Percentiles rank a stretch among this genome's conserved stretches.
phyloP scores from a whole-genome alignment of 2,113 vertebrate genomes.

The Leptosomus discolor region DNA sequence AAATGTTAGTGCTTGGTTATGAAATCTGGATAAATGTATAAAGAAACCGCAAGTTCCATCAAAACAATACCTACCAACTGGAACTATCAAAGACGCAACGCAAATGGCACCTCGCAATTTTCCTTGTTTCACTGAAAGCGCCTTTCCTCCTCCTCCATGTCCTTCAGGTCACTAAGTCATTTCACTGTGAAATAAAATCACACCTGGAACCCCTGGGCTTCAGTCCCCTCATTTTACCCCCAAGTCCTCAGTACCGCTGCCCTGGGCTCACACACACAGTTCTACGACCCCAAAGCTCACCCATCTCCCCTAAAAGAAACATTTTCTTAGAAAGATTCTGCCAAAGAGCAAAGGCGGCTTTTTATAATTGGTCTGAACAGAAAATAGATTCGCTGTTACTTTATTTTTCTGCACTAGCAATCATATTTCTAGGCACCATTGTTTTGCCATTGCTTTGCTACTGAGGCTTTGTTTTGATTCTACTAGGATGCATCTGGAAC shows the following conservation, averaged over 20 bases:
- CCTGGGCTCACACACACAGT: rapidly evolving
- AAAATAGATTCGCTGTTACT: not conserved
- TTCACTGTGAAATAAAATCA: not conserved
- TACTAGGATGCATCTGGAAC: not conserved
- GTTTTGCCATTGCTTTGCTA: not conserved
- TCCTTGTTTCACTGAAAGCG: not conserved
- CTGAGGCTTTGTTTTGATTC: conserved; percentile 5
- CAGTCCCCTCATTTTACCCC: rapidly evolving
- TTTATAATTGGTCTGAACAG: not conserved
- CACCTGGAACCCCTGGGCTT: not conserved
- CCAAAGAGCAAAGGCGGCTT: not conserved
- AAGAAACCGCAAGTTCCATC: not conserved
- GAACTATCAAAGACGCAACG: rapidly evolving
- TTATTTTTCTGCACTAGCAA: not conserved
- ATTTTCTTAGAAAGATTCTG: not conserved
- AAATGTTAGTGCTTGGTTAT: not conserved
- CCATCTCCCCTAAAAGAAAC: not conserved
- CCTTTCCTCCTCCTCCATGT: not conserved
- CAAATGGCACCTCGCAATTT: not conserved
- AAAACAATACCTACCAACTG: not conserved
- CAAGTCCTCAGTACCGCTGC: not conserved
- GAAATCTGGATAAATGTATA: not conserved
- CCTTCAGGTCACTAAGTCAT: not conserved
- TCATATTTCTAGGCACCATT: not conserved
- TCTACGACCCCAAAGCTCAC: not conserved